Base-by-base conservation (phyloP, 2,888 invertebrate species). In the Ephialtes manifestator region DNA sequence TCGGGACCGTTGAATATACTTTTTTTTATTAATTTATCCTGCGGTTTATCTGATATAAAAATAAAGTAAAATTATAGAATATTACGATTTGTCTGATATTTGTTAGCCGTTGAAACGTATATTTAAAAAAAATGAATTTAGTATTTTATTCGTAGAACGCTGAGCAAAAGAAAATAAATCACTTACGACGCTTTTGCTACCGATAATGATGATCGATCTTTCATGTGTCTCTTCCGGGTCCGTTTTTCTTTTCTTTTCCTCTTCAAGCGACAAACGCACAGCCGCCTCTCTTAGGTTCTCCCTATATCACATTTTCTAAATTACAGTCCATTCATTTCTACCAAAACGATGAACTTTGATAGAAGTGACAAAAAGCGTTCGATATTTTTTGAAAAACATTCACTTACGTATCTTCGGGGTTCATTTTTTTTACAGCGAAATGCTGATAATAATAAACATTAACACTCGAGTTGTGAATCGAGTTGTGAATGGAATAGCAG, bases 131-230 rank as follows among this genome's bases (percentile, higher is more conserved):
- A 39, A 8, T 10, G 8, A 10, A 39, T 39, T 39, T 39, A 10
- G 10, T 8, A 39, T 10, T 8, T 10, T 39, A 39, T 8, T 39
- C 10, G 10, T 39, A 10, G 10, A 7, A 39, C 13, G 28, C 15
- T 13, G 24, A 24, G 20, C 18, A 24, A 65, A 13, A 35, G 31
- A 65, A 71, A 18, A 76, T 31, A 51, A 15, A 24, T 65, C 81
- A 95, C 96, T 95, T 94, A 96, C 97, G 89, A 95, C 96, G 86
- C 95, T 95, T 93, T 96, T 96, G 91, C 95, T 96, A 65, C 97
- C 97, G 75, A 96, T 94, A 46, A 97, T 90, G 89, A 97, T 95
- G 65, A 97, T 92, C 0, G 96, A 96, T 84, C 96, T 94, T 82
- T 94, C 94, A 70, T 91, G 92, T 5, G 93, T 94, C 79, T 83